Evolutionary conservation across 2,113 vertebrate species (phyloP), one percentile per base, ranked within the genome.

Genomic region (Actinemys pallida): DNA sequence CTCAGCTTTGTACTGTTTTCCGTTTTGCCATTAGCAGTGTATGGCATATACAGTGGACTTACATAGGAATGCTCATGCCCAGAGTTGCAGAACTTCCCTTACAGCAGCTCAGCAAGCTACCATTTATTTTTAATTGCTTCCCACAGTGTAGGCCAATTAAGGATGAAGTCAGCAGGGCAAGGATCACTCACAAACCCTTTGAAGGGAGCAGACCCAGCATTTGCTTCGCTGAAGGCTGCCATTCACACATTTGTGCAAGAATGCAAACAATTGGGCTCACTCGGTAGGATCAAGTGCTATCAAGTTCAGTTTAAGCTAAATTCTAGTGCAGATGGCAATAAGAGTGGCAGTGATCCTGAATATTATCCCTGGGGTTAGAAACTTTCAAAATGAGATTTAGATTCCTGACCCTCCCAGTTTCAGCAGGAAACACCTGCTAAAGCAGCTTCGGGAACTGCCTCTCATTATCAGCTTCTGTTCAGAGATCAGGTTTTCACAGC

Each of bases 41-140:
- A 4, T 50, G 88, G 86, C 81, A 47, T 59, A 81, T 1, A 4
- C 53, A 35, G 42, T 42, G 88, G 80, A 83, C 87, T 93, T 59
- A 93, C 88, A 94, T 42, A 90, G 93, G 83, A 81, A 49, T 1
- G 1, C n/a, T 92, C 89, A 59, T 83, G 94, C 97, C 93, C 75
- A 89, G 83, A 83, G 24, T 83, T 0, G 3, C 92, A 91, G 45
- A 95, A 95, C 94, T 92, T 96, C 89, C 91, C 94, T 97, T 94
- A 50, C 93, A 97, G 97, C 90, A 93, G 92, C 98, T 10, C 97
- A 97, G 98, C 97, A 98, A 97, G 97, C 42, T 39, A 83, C 96
- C 97, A 95, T 98, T 98, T 98, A 98, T 97, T 97, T 97, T 98
- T 98, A 98, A 97, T 98, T 96, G 97, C 96, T 97, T 97, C 97